Evolutionary conservation across 2,888 invertebrate species (phyloP).

Genomic region (Daptonema setosum): DNA sequence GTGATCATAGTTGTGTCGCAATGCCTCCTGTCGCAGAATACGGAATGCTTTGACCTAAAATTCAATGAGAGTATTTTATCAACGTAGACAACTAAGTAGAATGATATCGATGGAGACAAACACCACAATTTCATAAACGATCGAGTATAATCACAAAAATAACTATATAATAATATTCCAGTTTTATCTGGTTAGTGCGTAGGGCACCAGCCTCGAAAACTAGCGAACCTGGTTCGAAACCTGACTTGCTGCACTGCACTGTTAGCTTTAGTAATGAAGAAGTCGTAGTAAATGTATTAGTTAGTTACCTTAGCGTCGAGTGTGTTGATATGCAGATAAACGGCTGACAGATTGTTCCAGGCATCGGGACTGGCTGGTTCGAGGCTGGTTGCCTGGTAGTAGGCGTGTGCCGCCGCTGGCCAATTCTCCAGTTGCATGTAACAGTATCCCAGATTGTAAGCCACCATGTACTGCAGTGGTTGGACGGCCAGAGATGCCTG

Average conservation of each 20-base stretch:
- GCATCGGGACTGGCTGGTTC: constrained; percentile 55
- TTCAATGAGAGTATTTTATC: constrained; percentile 4
- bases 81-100: not conserved
- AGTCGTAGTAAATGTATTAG: no score
- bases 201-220: no score
- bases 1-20: constrained; percentile 65
- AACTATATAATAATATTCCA: no score
- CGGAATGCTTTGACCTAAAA: constrained; percentile 1
- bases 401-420: constrained; percentile 12
- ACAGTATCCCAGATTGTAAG: constrained; percentile 23
- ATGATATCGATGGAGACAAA: no score
- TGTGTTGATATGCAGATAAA: constrained; percentile 64
- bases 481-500: constrained; percentile 12
- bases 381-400: constrained; percentile 12
- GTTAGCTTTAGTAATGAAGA: no score
- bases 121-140: no score
- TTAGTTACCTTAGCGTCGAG: constrained; percentile 36
- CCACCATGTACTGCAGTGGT: constrained; percentile 17
- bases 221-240: no score
- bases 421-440: constrained; percentile 21
- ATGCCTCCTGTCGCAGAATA: constrained; percentile 44
- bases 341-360: constrained; percentile 91
- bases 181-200: no score
- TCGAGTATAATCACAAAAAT: no score
- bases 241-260: no score